Evolutionary conservation across 1,140 invertebrate genomes (phyloP), one percentile per base, ranked within the genome.

Genomic region (Drosophila kanapiae): DNA sequence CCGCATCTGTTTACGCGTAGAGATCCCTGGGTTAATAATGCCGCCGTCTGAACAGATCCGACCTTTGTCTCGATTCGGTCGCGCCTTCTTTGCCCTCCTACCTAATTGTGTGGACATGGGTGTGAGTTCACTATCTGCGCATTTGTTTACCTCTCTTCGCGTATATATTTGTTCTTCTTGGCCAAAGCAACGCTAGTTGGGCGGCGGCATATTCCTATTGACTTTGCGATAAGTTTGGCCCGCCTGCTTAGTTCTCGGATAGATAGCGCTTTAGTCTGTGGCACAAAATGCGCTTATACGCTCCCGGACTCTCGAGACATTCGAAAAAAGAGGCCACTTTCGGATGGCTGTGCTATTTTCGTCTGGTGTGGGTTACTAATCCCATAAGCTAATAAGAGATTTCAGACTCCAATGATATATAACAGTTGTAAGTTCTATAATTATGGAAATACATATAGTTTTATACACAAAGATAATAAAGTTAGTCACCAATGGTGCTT

Each of bases 111-210:
- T 54, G 48, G 42, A 49, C 59, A 35, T 40, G 59, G 59, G 59
- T 75, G 67, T 70, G 63, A 67, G 63, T 47, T 63, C 40, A 61
- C 61, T 86, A 86, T 86, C 82, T 76, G 67, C 64, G 43, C 51
- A 87, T 87, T 86, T 88, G 84, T 80, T 88, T 86, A 67, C 70
- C 71, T 72, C 71, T 72, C 62, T 16, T 37, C 37, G 57, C 37
- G 9, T 33, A 47, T 27, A 47, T 67, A 47, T 78, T 85, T 79
- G 57, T 64, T 75, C 53, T 51, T 60, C 54, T 49, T 58, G 58
- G 60, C 35, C 48, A 49, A 54, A 54, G 53, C 53, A 54, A 54
- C 35, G 42, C 47, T 61, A 38, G 35, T 37, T 56, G 29, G 71
- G 13, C 51, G 49, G 64, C 60, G 18, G 60, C 57, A 3, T 65